phyloP scores from a whole-genome alignment of 2,797 vertebrate genomes.

The Typhlichthys eigenmanni region DNA sequence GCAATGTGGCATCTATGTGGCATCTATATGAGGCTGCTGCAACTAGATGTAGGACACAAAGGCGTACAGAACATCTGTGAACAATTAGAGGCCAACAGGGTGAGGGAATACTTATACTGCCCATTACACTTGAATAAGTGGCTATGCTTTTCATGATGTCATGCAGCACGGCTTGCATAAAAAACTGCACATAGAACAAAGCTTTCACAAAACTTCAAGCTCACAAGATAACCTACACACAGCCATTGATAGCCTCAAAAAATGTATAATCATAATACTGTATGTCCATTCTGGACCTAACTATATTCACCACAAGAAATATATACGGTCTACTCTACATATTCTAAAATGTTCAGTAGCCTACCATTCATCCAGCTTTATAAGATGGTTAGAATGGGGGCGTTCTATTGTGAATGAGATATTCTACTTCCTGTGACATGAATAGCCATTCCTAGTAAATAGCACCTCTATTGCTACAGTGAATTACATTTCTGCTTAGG shows the following conservation, averaged over 20 bases:
- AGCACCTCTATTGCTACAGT: too few species aligned
- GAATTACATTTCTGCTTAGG: too few species aligned
- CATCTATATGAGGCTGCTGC: slow-evolving; percentile 49
- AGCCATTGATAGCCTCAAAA: neutral
- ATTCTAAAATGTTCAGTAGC: too few species aligned
- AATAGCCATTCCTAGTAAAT: too few species aligned
- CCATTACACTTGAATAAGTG: slow-evolving; percentile 75
- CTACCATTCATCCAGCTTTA: too few species aligned
- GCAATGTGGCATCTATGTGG: slow-evolving; percentile 54
- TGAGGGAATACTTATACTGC: slow-evolving; percentile 68
- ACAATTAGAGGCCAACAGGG: slow-evolving; percentile 71
- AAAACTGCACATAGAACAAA: slow-evolving; percentile 45
- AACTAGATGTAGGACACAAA: slow-evolving; percentile 66
- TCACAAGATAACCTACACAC: slow-evolving; percentile 14
- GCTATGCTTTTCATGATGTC: slow-evolving; percentile 64
- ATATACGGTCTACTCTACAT: too few species aligned
- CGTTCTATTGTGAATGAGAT: too few species aligned
- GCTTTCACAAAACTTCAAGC: slow-evolving; percentile 41
- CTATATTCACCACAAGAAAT: too few species aligned
- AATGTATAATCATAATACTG: neutral
- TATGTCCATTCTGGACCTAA: too few species aligned
- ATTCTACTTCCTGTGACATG: too few species aligned
- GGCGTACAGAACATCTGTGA: slow-evolving; percentile 75
- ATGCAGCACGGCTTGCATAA: slow-evolving; percentile 55
- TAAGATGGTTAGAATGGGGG: too few species aligned